A percentile compares a stretch with the other conserved stretches of the same genome.
Conservation (phyloP, 2,113 vertebrate genomes). For the Odontophorus gujanensis region DNA sequence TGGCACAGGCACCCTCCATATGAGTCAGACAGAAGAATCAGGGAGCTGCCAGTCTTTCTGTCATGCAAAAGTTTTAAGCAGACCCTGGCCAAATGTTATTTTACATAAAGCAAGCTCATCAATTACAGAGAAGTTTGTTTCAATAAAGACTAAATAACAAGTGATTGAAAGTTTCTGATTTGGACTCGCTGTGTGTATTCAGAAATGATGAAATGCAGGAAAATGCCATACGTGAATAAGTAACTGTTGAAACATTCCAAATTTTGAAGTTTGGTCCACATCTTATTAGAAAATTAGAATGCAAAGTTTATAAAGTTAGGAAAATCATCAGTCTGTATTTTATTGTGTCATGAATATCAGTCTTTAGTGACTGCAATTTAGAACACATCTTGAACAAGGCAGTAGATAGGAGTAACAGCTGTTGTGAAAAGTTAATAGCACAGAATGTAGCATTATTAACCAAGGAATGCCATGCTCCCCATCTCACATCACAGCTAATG, state of each 20-base stretch:
- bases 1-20: neutral
- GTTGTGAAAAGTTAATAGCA: constrained; percentile 67
- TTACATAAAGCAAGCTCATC: neutral
- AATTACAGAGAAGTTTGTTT: neutral
- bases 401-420: constrained; percentile 56
- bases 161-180: neutral
- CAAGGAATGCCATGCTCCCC: constrained; percentile 54
- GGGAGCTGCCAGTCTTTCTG: neutral
- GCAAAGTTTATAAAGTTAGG: neutral
- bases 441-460: constrained; percentile 72
- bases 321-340: neutral
- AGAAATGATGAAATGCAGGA: neutral
- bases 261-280: neutral
- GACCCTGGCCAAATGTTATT: neutral
- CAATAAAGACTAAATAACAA: neutral
- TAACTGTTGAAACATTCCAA: neutral
- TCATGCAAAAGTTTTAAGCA: neutral
- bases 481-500: constrained; percentile 70
- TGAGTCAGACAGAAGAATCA: neutral
- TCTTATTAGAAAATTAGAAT: neutral
- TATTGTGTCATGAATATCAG: neutral
- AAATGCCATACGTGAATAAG: neutral
- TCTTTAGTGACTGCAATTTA: constrained; percentile 30
- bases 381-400: constrained; percentile 15
- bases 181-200: neutral